Percentiles rank a stretch among this genome's conserved stretches.
Conservation (phyloP, 2,888 invertebrate genomes). For the Eupithecia vulgata region DNA sequence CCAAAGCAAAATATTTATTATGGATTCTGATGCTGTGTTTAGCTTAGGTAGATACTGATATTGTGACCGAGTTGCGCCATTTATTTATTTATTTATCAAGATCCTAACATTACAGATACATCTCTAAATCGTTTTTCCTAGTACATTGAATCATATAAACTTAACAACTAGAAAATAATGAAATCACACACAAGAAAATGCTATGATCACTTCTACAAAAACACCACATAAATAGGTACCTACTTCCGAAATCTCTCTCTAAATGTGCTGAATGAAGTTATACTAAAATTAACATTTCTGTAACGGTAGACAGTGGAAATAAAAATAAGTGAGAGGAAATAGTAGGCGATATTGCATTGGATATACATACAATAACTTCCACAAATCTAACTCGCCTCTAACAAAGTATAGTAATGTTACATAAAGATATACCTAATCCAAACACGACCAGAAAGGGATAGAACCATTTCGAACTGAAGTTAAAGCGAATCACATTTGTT, state of each 20-base stretch:
- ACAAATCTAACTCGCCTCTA: neutral
- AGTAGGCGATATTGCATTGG: neutral
- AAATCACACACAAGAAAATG: too few species aligned
- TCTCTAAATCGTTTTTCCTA: too few species aligned
- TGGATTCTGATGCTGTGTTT: neutral
- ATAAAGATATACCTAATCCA: too few species aligned
- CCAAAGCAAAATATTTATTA: neutral
- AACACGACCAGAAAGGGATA: too few species aligned
- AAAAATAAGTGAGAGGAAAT: neutral
- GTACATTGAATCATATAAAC: too few species aligned
- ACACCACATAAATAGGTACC: neutral
- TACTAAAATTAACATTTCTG: neutral
- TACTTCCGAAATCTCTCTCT: neutral
- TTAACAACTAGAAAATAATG: too few species aligned
- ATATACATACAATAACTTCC: neutral
- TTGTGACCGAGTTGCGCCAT: neutral
- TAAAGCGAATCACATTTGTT: too few species aligned
- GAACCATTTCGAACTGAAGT: too few species aligned
- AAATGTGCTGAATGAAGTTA: neutral
- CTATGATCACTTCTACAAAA: neutral
- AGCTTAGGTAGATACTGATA: neutral
- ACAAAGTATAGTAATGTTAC: neutral
- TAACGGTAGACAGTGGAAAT: neutral
- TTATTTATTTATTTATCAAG: too few species aligned
- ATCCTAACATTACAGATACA: too few species aligned